Evolutionary conservation across 1,140 invertebrate genomes (phyloP), one percentile per base, ranked within the genome.

Genomic region (Paralvinella palmiformis): DNA sequence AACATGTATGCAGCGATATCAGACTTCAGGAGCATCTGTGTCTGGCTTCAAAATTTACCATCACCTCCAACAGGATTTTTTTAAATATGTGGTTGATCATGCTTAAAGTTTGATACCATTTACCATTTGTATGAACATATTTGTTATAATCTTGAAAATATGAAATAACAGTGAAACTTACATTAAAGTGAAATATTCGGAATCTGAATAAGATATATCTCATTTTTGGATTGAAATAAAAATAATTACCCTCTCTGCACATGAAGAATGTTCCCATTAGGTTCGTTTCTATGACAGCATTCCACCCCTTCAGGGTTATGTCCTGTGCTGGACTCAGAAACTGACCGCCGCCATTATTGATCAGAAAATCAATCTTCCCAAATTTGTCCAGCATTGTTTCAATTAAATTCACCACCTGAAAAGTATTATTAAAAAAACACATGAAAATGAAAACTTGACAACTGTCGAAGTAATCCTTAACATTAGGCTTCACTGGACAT

Each of bases 271-370:
- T 83, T n/a, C 83, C 83, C 13, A 81, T 84, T 10, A 85, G 72
- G 69, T 85, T 85, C 31, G 83, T 84, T 53, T 84, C 83, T 31
- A 84, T 74, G 1, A 85, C 83, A 70, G 83, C 83, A 75, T 84
- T 82, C 50, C 50, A 53, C 24, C 50, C 83, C 70, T 84, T 84
- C 5, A 80, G 63, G 6, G 66, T 70, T 55, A 84, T 79, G 48
- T 79, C 66, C 20, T 68, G 71, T 6, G 75, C 76, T 13, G 72
- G 68, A n/a, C 72, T 74, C 1, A 73, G 67, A 73, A 84, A 84
- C 72, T 84, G 83, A 6, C 83, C 83, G n/a, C 83, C 83, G 22
- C 82, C 83, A 76, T 84, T 84, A 64, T 84, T 84, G 0, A 84
- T 76, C 32, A 84, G 64, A 67, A 73, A 83, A 66, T 84, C 81